phyloP scores from a whole-genome alignment of 2,888 invertebrate species.

The Zonitis immaculata region DNA sequence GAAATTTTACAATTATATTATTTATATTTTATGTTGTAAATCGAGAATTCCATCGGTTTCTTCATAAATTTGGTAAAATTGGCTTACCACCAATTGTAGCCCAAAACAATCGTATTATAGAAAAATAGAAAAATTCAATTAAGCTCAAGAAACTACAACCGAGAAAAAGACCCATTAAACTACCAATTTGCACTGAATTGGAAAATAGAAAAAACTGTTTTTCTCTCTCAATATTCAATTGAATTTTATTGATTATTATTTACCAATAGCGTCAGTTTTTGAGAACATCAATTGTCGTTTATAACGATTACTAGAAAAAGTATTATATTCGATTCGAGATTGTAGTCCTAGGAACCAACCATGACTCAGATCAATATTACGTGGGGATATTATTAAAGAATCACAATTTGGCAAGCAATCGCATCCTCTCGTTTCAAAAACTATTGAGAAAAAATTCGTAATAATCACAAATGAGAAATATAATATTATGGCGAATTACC shows the following conservation, averaged over 20 bases:
- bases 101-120: slow-evolving; percentile 20
- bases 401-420: slow-evolving; percentile 23
- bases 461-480: not conserved
- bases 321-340: slow-evolving; percentile 16
- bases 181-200: slow-evolving; percentile 48
- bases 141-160: slow-evolving; percentile 46
- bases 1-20: too few relatives aligned
- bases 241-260: slow-evolving; percentile 9
- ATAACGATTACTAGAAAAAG: slow-evolving; percentile 37
- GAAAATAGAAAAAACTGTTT: too few relatives aligned
- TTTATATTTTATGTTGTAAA: too few relatives aligned
- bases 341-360: slow-evolving; percentile 1
- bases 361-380: not conserved
- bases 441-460: not conserved
- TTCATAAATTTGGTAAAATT: slow-evolving; percentile 30
- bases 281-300: slow-evolving; percentile 44
- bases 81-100: slow-evolving; percentile 22
- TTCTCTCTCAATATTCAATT: not conserved
- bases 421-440: not conserved
- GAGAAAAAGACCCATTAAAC: slow-evolving; percentile 49
- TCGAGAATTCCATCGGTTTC: too few relatives aligned
- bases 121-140: slow-evolving; percentile 1
- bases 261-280: slow-evolving; percentile 46
- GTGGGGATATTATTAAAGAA: not conserved
- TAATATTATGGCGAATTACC: slow-evolving; percentile 25